These are phyloP conservation scores for Aradophagus sp. DNA, from an alignment of 1,140 invertebrate genomes.

Conservation along the genomic window DNA sequence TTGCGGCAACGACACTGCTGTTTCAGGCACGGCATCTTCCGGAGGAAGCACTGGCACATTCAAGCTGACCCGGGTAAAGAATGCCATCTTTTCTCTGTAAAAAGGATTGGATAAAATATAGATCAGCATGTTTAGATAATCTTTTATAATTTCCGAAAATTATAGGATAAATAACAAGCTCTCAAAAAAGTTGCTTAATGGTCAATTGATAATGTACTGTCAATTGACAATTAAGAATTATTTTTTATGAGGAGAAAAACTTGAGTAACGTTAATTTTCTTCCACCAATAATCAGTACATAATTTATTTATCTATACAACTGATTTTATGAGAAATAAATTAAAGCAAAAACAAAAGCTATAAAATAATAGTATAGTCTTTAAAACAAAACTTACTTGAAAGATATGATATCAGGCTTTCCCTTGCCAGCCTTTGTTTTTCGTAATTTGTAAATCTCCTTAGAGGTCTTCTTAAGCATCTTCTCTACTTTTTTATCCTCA, in stretches of 20 bases:
- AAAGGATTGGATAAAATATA: background rate
- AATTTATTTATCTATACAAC: too few relatives aligned
- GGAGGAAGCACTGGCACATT: slow-evolving; percentile 85
- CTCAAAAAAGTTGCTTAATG: too few relatives aligned
- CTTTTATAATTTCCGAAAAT: too few relatives aligned
- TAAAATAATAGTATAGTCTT: too few relatives aligned
- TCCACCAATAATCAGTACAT: too few relatives aligned
- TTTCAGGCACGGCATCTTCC: slow-evolving; percentile 74
- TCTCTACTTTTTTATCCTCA: slow-evolving; percentile 86
- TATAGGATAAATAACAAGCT: too few relatives aligned
- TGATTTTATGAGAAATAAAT: slow-evolving; percentile 1
- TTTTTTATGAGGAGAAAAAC: too few relatives aligned
- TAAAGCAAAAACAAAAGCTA: background rate
- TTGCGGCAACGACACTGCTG: slow-evolving; percentile 18
- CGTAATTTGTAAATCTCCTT: slow-evolving; percentile 92
- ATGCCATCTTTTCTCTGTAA: slow-evolving; percentile 94
- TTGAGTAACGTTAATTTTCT: too few relatives aligned
- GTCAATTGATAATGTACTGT: too few relatives aligned
- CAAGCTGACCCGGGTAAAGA: slow-evolving; percentile 88
- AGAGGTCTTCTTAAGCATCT: slow-evolving; percentile 88
- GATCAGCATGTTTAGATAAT: too few relatives aligned
- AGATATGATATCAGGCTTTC: slow-evolving; percentile 91
- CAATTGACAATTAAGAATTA: too few relatives aligned
- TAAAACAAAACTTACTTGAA: slow-evolving; percentile 89
- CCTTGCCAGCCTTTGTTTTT: slow-evolving; percentile 89